Base-by-base conservation (phyloP, 2,888 invertebrate genomes). In the Heliothis peltigera region DNA sequence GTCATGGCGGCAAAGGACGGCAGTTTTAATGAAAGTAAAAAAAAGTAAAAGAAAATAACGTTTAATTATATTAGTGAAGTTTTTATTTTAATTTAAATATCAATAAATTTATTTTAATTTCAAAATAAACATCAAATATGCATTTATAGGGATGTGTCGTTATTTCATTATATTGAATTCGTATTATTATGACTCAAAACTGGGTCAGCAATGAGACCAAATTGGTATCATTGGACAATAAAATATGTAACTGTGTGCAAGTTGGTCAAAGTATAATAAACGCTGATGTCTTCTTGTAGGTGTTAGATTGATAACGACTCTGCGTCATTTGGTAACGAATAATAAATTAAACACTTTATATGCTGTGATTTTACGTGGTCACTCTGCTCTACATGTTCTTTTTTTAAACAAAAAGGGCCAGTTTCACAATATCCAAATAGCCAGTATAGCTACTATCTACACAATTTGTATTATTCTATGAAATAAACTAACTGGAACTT, bases 131-230 rank as follows among this genome's bases (percentile, higher is more conserved):
- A 4, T 3, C n/a, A n/a, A n/a, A 25, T 25, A 1, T 32, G 10
- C 32, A 32, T 12, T 32, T 32, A 63, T 10, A 22, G 28, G 15
- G 8, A 54, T 55, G 21, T 47, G 48, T 7, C 19, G 18, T 19
- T 25, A 12, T 39, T n/a, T 39, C 4, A n/a, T 48, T 17, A 46
- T 66, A 68, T 58, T 15, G 47, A 52, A 59, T 62, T 61, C 32
- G 21, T 19, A 17, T 21, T 55, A 18, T 54, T 55, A 58, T 57
- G 59, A 56, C 52, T 65, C 18, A 53, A 77, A 88, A 84, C 79
- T 87, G 72, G 85, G 83, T 64, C 87, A 76, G 63, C 84, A 87
- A 85, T 87, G 60, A 78, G 77, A 76, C 53, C 72, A 80, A 86
- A 84, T 85, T 84, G 82, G 58, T 74, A 77, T 73, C 74, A 79